Evolutionary conservation across 2,113 vertebrate genomes (phyloP).

Genomic region (Oncorhynchus kisutch): DNA sequence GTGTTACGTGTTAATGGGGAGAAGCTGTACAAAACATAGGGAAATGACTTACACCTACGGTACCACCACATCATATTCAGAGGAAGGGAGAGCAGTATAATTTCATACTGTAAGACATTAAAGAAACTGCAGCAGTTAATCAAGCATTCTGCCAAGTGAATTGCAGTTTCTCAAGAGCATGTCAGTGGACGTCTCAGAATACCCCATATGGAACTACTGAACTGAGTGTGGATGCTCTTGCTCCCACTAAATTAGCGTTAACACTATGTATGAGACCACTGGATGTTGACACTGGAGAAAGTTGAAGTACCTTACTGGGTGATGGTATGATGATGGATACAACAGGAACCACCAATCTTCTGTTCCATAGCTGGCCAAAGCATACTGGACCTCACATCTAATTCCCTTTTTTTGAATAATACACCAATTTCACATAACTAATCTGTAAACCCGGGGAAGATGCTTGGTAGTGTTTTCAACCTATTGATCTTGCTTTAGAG

Average conservation of each 20-base stretch:
- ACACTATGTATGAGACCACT: constrained; percentile 29
- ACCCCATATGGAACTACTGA: constrained; percentile 50
- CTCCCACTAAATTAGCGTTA: constrained; percentile 24
- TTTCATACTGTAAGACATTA: constrained; percentile 70
- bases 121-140: constrained; percentile 69
- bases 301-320: not conserved
- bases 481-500: not conserved
- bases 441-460: not conserved
- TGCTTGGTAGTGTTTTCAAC: not conserved
- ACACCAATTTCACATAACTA: not conserved
- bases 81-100: constrained; percentile 57
- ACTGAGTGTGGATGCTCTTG: constrained; percentile 54
- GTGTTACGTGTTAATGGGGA: constrained; percentile 77
- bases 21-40: constrained; percentile 68
- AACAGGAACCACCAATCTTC: constrained; percentile 36
- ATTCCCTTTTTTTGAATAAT: not conserved
- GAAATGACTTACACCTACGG: constrained; percentile 73
- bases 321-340: constrained; percentile 34
- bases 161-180: not conserved
- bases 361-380: not conserved
- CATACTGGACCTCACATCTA: not conserved
- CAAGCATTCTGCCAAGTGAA: constrained; percentile 36
- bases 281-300: constrained; percentile 54
- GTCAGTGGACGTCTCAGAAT: constrained; percentile 61
- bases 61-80: constrained; percentile 67